phyloP scores from a whole-genome alignment of 2,797 vertebrate genomes.

The Onychomys leucogaster region DNA sequence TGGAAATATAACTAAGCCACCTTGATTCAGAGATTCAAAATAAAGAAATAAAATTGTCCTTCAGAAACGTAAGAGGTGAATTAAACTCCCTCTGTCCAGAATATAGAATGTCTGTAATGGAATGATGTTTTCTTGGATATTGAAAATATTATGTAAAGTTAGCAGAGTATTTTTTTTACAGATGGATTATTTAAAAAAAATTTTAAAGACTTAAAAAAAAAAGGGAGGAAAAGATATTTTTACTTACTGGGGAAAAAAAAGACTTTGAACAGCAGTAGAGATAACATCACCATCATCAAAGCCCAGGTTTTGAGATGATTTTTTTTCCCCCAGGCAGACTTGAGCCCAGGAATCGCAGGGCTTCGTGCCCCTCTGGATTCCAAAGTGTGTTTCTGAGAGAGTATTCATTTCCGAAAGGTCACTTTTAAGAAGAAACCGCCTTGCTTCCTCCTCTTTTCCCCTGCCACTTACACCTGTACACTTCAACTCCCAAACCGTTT shows the following conservation, averaged over 20 bases:
- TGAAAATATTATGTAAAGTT: slow-evolving; percentile 41
- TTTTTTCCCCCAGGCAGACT: slow-evolving; percentile 74
- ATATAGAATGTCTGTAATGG: slow-evolving; percentile 56
- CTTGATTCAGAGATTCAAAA: background rate
- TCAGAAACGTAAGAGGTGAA: background rate
- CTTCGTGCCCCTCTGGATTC: slow-evolving; percentile 44
- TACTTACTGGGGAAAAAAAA: background rate
- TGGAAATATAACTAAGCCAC: background rate
- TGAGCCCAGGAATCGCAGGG: slow-evolving; percentile 57
- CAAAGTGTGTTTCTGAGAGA: background rate
- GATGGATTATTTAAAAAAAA: background rate
- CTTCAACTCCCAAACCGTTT: slow-evolving; percentile 82
- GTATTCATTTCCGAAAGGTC: slow-evolving; percentile 76
- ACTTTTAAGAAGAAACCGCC: slow-evolving; percentile 57
- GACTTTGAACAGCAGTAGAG: slow-evolving; percentile 66
- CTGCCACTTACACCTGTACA: slow-evolving; percentile 86
- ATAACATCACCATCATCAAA: slow-evolving; percentile 75
- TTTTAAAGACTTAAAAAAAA: background rate
- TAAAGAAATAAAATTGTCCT: slow-evolving; percentile 36
- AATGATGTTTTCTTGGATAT: slow-evolving; percentile 1
- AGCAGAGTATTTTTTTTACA: background rate
- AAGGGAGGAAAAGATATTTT: slow-evolving; percentile 20
- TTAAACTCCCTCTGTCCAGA: background rate
- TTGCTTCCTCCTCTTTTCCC: slow-evolving; percentile 43
- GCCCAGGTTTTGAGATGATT: slow-evolving; percentile 68